Evolutionary conservation across 92 coral and sea anemone genomes (phyloP).

Genomic region (Ricordea florida): DNA sequence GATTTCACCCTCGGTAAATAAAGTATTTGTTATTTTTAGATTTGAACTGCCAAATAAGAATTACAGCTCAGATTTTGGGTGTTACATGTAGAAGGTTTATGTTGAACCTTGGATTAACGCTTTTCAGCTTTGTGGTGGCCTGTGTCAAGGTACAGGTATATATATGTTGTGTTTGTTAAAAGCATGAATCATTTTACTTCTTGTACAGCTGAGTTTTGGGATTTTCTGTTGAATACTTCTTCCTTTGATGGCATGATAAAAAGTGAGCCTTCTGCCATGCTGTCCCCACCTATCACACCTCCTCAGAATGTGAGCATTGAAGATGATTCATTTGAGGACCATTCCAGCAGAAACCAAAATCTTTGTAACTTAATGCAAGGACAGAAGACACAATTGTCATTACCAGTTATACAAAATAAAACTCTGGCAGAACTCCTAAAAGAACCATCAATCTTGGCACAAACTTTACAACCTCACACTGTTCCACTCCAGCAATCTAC

Average conservation of each 20-base stretch:
- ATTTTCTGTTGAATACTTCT: no score
- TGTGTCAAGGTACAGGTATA: no score
- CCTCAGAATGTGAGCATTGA: constrained; percentile 69
- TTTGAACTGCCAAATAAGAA: no score
- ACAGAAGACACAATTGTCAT: constrained; percentile 21
- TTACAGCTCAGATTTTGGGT: no score
- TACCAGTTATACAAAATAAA: constrained; percentile 8
- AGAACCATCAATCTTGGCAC: constrained; percentile 35
- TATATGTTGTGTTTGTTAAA: no score
- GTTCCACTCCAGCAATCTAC: constrained; percentile 24
- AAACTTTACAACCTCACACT: constrained; percentile 12
- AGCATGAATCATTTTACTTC: no score
- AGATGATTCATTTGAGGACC: constrained; percentile 48
- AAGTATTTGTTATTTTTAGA: no score
- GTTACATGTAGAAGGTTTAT: no score
- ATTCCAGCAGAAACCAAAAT: not conserved
- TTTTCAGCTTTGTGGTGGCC: no score
- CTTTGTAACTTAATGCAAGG: constrained; percentile 15
- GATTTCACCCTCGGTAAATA: no score
- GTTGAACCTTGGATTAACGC: no score
- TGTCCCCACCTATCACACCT: constrained; percentile 86
- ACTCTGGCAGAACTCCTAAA: constrained; percentile 25
- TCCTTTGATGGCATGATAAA: constrained; percentile 39
- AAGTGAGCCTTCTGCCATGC: constrained; percentile 50
- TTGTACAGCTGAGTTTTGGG: no score